Evolutionary conservation across 2,113 vertebrate species (phyloP).

Genomic region (Siphamia tubifer): DNA sequence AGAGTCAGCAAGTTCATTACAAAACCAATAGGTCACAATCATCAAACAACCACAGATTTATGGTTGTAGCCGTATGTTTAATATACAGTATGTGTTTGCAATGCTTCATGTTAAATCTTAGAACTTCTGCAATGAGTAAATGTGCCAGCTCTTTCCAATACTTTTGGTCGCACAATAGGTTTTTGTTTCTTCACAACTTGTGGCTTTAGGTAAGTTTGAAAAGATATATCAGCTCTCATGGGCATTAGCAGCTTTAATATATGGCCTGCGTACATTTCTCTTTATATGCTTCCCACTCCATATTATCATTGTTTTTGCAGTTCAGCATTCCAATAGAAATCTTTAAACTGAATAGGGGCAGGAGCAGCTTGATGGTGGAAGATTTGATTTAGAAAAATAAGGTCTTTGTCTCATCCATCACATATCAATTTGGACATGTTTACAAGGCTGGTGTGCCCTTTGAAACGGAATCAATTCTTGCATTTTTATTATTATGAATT

Average conservation of each 20-base stretch:
- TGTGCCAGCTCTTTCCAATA: too few relatives aligned
- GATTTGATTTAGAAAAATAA: neutral
- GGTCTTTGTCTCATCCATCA: neutral
- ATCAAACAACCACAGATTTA: constrained; percentile 42
- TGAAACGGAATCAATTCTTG: neutral
- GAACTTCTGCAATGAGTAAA: too few relatives aligned
- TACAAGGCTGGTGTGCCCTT: neutral
- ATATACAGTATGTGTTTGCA: neutral
- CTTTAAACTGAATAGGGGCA: neutral
- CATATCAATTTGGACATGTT: neutral
- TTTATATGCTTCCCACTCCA: too few relatives aligned
- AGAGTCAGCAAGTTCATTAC: constrained; percentile 43
- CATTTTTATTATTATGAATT: neutral
- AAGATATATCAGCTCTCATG: too few relatives aligned
- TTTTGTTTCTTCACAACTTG: too few relatives aligned
- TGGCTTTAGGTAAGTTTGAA: too few relatives aligned
- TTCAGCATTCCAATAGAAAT: too few relatives aligned
- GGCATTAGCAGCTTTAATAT: too few relatives aligned
- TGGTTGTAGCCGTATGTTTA: neutral
- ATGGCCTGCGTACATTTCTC: too few relatives aligned
- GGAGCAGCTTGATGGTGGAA: constrained; percentile 22
- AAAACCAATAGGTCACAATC: constrained; percentile 32
- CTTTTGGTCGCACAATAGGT: too few relatives aligned
- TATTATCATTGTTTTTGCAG: too few relatives aligned
- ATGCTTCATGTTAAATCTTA: too few relatives aligned